Evolutionary conservation across 2,113 vertebrate genomes (phyloP).

Genomic region (Megaceryle torquata): DNA sequence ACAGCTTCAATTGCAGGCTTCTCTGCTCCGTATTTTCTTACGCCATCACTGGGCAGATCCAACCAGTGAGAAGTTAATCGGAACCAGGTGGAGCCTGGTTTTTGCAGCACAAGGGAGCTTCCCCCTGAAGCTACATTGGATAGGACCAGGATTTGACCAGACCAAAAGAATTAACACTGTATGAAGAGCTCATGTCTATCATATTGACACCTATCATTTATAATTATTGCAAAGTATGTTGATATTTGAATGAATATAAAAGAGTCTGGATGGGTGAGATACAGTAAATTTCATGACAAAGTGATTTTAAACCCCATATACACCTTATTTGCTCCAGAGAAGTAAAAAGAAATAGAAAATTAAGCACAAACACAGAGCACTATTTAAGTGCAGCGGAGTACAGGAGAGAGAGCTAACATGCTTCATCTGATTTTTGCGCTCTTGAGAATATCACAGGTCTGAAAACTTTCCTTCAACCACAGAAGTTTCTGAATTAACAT

Average conservation of each 20-base stretch:
- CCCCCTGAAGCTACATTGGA: slow-evolving; percentile 37
- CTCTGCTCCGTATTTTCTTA: slow-evolving; percentile 45
- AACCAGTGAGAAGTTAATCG: slow-evolving; percentile 27
- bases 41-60: slow-evolving; percentile 44
- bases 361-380: background rate
- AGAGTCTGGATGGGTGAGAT: background rate
- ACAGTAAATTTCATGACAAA: background rate
- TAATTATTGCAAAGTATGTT: background rate
- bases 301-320: background rate
- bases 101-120: slow-evolving; percentile 36
- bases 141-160: background rate
- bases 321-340: background rate
- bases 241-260: background rate
- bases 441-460: background rate
- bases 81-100: slow-evolving; percentile 45
- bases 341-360: slow-evolving; percentile 4
- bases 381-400: background rate
- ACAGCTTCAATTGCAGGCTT: slow-evolving; percentile 35
- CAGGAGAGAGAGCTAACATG: background rate
- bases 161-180: background rate
- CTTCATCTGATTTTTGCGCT: background rate
- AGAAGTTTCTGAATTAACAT: slow-evolving; percentile 30
- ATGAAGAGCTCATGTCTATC: rapidly evolving
- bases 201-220: background rate
- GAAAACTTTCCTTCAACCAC: background rate